phyloP scores from a whole-genome alignment of 2,113 vertebrate genomes.

The Scomber japonicus region DNA sequence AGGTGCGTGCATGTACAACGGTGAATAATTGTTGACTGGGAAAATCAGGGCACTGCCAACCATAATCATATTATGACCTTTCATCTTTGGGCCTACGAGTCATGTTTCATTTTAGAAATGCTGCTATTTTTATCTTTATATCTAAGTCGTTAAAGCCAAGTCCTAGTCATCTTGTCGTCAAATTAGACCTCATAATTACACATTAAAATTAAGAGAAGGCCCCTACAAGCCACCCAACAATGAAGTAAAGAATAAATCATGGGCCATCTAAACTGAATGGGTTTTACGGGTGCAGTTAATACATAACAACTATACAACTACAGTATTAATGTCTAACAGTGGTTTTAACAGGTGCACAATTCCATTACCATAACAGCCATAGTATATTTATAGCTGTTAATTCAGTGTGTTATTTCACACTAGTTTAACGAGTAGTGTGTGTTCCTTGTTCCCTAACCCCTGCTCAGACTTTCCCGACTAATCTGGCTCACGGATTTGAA shows the following conservation, averaged over 20 bases:
- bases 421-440: background rate
- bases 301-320: no score
- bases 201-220: no score
- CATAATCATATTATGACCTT: conserved; percentile 17
- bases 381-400: background rate
- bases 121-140: background rate
- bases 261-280: no score
- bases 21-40: background rate
- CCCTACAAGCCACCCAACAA: no score
- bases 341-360: background rate
- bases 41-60: conserved; percentile 11
- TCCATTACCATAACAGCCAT: background rate
- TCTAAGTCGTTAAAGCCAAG: background rate
- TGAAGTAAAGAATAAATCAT: no score
- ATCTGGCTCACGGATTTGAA: conserved; percentile 58
- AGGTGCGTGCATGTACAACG: background rate
- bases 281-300: no score
- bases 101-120: background rate
- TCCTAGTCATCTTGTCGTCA: background rate
- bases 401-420: background rate
- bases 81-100: background rate
- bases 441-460: conserved; percentile 12
- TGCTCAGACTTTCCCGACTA: conserved; percentile 39
- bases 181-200: background rate
- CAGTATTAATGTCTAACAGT: background rate